Conservation (phyloP, 2,113 vertebrate species). For the Salvelinus namaycush region DNA sequence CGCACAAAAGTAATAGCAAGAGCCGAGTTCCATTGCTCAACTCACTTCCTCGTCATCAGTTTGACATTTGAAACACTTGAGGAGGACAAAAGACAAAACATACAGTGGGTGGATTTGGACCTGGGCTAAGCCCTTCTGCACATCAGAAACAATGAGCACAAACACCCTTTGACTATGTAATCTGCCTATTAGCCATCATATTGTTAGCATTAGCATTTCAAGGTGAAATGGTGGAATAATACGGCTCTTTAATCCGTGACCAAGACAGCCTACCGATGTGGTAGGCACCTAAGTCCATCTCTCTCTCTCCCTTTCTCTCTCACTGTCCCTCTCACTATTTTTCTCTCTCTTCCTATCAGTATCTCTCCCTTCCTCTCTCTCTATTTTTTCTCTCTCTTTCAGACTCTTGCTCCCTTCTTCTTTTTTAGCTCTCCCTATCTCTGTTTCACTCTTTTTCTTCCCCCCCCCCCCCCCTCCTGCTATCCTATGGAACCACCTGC, state of each 20-base stretch:
- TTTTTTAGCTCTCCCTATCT: too few species aligned
- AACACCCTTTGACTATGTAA: constrained; percentile 54
- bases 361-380: too few species aligned
- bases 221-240: constrained; percentile 48
- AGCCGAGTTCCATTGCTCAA: constrained; percentile 49
- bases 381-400: too few species aligned
- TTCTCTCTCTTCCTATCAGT: not conserved
- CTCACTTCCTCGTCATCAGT: constrained; percentile 64
- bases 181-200: constrained; percentile 53
- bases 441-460: not conserved
- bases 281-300: not conserved
- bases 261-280: constrained; percentile 31
- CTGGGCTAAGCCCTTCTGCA: constrained; percentile 41
- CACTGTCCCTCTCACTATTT: not conserved
- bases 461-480: not conserved
- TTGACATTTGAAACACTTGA: constrained; percentile 71
- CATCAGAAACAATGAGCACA: constrained; percentile 56
- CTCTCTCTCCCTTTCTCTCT: not conserved
- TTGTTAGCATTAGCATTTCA: constrained; percentile 60
- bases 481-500: constrained; percentile 54
- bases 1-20: constrained; percentile 53
- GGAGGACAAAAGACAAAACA: constrained; percentile 66
- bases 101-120: constrained; percentile 65
- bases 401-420: too few species aligned
- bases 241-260: constrained; percentile 32